phyloP scores from a whole-genome alignment of 2,113 vertebrate genomes.

The Cheilinus undulatus region DNA sequence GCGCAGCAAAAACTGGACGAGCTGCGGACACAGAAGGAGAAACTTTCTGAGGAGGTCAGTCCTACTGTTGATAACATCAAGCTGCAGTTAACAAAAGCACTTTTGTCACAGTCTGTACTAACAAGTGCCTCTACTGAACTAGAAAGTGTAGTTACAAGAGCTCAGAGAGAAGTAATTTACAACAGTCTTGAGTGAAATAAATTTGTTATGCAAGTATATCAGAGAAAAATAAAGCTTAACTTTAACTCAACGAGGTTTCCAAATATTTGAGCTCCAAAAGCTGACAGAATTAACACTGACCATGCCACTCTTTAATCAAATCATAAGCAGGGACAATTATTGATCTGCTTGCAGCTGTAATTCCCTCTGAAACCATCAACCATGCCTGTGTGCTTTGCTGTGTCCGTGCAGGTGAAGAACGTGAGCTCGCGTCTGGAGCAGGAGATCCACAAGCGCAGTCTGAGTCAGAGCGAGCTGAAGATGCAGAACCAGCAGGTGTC shows the following conservation, averaged over 20 bases:
- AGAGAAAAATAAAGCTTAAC: too few species aligned
- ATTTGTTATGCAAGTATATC: too few species aligned
- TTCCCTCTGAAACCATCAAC: too few species aligned
- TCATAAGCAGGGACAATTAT: too few species aligned
- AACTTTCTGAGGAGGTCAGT: conserved; percentile 91
- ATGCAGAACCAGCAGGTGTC: conserved; percentile 93
- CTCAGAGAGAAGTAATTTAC: too few species aligned
- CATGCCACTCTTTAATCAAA: too few species aligned
- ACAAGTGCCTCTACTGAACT: background rate
- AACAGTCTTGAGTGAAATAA: too few species aligned
- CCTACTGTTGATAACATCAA: background rate
- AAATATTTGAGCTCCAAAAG: too few species aligned
- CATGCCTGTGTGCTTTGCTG: background rate
- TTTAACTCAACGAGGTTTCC: too few species aligned
- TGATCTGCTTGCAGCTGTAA: too few species aligned
- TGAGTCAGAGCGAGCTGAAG: conserved; percentile 93
- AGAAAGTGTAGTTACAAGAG: background rate
- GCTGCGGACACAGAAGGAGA: conserved; percentile 88
- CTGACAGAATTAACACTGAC: too few species aligned
- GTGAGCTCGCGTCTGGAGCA: conserved; percentile 92
- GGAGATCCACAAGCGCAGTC: conserved; percentile 90
- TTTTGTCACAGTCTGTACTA: background rate
- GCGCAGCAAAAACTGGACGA: conserved; percentile 89
- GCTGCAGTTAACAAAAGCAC: too few species aligned
- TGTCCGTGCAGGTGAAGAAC: conserved; percentile 87